Evolutionary conservation across 1,140 invertebrate species (phyloP).

Genomic region (Pectinophora gossypiella): DNA sequence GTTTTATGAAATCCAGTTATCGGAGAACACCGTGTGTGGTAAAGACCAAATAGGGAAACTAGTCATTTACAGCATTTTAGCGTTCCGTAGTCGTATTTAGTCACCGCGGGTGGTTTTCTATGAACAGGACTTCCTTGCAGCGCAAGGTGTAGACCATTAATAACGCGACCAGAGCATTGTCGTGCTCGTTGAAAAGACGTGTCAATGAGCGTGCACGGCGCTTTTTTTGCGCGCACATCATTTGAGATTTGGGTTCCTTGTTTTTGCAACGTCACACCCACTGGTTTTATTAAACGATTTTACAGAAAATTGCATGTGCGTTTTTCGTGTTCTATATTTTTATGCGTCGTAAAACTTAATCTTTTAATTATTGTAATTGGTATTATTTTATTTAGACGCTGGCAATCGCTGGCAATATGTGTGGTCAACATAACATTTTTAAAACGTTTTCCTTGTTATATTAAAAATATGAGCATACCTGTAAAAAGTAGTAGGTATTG

Average conservation of each 20-base stretch:
- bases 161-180: conserved; percentile 38
- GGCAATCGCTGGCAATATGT: too few species aligned
- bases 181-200: conserved; percentile 34
- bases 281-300: not conserved
- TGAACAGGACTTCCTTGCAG: conserved; percentile 26
- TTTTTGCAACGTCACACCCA: not conserved
- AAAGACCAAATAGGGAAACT: conserved; percentile 19
- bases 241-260: not conserved
- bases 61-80: conserved; percentile 30
- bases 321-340: not conserved
- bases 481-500: too few species aligned
- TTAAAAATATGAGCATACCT: too few species aligned
- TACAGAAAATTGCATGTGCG: not conserved
- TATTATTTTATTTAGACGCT: too few species aligned
- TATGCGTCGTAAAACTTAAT: not conserved
- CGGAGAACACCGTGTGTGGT: conserved; percentile 38
- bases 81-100: not conserved
- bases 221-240: conserved; percentile 14
- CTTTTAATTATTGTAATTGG: too few species aligned
- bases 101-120: conserved; percentile 37
- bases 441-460: too few species aligned
- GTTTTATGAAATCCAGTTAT: not conserved
- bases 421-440: too few species aligned
- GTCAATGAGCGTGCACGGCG: conserved; percentile 26
- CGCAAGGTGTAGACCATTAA: conserved; percentile 42